Percentiles rank a stretch among this genome's conserved stretches.
Evolutionary conservation across 2,113 vertebrate genomes (phyloP).

Genomic region (Paramisgurnus dabryanus): DNA sequence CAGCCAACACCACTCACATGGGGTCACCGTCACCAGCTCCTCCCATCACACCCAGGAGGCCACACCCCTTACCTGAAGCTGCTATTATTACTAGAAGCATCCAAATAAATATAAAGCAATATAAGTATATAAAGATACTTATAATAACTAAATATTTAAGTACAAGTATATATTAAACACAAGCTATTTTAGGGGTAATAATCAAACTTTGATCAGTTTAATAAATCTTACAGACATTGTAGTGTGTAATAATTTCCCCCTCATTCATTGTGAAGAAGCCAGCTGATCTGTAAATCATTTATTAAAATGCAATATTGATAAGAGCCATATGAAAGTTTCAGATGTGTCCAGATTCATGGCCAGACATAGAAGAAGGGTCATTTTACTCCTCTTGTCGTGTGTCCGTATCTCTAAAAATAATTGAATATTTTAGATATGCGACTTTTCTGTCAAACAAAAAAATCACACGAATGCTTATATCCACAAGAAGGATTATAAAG

Average conservation of each 20-base stretch:
- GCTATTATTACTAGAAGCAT: too few species aligned
- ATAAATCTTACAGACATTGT: constrained; percentile 48
- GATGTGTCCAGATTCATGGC: constrained; percentile 9
- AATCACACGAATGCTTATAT: too few species aligned
- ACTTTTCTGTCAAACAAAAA: too few species aligned
- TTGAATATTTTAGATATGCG: neutral
- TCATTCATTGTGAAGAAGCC: constrained; percentile 16
- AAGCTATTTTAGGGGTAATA: constrained; percentile 41
- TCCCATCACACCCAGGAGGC: too few species aligned
- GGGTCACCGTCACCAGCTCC: too few species aligned
- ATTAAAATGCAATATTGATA: constrained; percentile 52
- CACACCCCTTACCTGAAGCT: too few species aligned
- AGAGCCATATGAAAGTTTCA: neutral
- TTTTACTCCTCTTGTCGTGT: neutral
- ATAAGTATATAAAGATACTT: too few species aligned
- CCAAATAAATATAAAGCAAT: too few species aligned
- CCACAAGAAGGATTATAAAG: too few species aligned
- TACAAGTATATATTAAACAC: neutral
- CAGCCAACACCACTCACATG: too few species aligned
- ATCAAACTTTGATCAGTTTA: constrained; percentile 53
- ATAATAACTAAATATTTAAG: neutral
- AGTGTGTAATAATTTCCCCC: constrained; percentile 41
- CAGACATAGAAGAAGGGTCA: neutral
- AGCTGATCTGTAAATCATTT: constrained; percentile 48
- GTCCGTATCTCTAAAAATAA: constrained; percentile 9